Evolutionary conservation across 2,113 vertebrate genomes (phyloP).

Genomic region (Ailurus styani): DNA sequence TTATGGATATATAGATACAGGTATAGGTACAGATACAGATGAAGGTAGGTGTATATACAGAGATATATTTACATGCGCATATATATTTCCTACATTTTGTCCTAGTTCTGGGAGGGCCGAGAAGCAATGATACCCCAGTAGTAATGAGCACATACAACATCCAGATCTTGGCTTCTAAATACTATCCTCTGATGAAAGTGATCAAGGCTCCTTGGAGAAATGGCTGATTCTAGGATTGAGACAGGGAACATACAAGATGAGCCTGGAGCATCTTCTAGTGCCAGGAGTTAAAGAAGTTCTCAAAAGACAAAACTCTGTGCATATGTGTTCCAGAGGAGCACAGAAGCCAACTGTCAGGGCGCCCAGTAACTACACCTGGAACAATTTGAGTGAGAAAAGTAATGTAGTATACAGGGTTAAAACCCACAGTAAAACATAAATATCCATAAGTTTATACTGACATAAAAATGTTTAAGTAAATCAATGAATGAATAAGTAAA

Average conservation of each 20-base stretch:
- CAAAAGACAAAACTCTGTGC: background rate
- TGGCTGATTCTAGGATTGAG: background rate
- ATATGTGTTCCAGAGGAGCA: background rate
- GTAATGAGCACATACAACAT: background rate
- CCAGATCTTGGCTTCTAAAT: slow-evolving; percentile 14
- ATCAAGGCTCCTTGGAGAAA: background rate
- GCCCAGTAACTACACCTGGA: background rate
- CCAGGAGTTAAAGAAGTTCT: background rate
- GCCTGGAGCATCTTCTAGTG: background rate
- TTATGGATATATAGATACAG: background rate
- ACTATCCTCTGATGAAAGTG: background rate
- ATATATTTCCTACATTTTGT: background rate
- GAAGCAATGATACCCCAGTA: background rate
- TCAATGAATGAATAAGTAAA: background rate
- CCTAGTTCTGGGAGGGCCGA: background rate
- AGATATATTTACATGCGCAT: background rate
- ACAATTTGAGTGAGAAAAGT: background rate
- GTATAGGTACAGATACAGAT: background rate
- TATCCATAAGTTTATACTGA: background rate
- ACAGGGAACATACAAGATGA: background rate
- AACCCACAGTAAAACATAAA: background rate
- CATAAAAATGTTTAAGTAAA: background rate
- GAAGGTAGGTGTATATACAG: accelerated
- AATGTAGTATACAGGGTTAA: background rate
- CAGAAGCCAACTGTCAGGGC: background rate